Conservation (phyloP, 92 coral and sea anemone species). For the Phymanthus crucifer region DNA sequence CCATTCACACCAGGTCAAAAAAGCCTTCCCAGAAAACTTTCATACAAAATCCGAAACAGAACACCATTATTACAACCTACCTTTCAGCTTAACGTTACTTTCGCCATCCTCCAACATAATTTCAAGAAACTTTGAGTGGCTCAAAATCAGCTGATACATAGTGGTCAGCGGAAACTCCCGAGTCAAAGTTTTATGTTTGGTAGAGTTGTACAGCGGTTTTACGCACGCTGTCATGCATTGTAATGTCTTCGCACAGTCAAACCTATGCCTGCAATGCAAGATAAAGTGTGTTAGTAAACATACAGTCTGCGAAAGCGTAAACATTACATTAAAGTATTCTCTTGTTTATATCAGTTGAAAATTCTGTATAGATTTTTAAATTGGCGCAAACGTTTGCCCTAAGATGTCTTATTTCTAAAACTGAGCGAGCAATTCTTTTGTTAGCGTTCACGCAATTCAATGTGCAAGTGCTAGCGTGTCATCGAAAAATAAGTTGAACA, state of each 20-base stretch:
- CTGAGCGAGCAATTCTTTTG: no score
- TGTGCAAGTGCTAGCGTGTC: no score
- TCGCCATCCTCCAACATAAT: conserved; percentile 48
- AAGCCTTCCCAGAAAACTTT: no score
- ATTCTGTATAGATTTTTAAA: no score
- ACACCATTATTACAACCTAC: conserved; percentile 12
- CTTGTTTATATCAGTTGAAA: no score
- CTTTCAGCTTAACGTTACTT: conserved; percentile 37
- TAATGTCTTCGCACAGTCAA: conserved; percentile 49
- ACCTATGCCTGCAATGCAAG: conserved; percentile 41
- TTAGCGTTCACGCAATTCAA: no score
- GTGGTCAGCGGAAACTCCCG: conserved; percentile 60
- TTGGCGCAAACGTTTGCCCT: no score
- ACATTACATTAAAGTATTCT: no score
- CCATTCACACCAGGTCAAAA: not conserved
- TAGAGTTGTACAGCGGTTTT: conserved; percentile 45
- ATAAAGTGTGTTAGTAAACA: not conserved
- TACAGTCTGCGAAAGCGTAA: not conserved
- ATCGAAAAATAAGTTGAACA: no score
- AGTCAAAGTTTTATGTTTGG: conserved; percentile 3
- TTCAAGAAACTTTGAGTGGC: conserved; percentile 84
- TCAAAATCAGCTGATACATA: conserved; percentile 73
- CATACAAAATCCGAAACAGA: no score
- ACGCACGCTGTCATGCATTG: conserved; percentile 50
- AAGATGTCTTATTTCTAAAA: no score